A percentile compares a stretch with the other conserved stretches of the same genome.
These are phyloP conservation scores for Aphidius ervi DNA, from an alignment of 1,140 invertebrate species.

Conservation along the genomic window DNA sequence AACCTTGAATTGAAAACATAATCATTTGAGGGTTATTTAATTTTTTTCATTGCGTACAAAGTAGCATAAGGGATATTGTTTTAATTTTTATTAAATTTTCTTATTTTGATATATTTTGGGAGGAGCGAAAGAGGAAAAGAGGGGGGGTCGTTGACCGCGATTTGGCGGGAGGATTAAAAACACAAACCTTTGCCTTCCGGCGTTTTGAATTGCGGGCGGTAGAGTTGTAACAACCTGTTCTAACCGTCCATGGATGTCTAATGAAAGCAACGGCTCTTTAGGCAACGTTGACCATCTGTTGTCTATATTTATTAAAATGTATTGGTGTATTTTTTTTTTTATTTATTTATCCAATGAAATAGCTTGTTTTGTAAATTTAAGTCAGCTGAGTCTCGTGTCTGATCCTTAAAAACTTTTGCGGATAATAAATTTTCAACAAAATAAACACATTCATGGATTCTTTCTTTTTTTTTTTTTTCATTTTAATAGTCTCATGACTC, in stretches of 20 bases:
- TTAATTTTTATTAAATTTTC: too few species aligned
- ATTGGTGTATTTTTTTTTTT: too few species aligned
- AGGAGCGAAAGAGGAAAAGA: too few species aligned
- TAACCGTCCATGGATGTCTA: slow-evolving; percentile 45
- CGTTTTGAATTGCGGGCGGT: slow-evolving; percentile 21
- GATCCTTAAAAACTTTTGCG: slow-evolving; percentile 33
- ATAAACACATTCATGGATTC: background rate
- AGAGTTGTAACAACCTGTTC: slow-evolving; percentile 46
- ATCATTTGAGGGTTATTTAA: too few species aligned
- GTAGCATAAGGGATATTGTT: too few species aligned
- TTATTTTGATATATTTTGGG: too few species aligned
- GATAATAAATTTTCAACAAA: slow-evolving; percentile 15
- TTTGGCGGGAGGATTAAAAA: slow-evolving; percentile 14
- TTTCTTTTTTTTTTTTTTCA: background rate
- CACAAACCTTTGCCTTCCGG: slow-evolving; percentile 19
- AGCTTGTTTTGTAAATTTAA: slow-evolving; percentile 37
- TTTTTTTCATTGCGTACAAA: too few species aligned
- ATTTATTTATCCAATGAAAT: too few species aligned
- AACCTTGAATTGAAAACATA: too few species aligned
- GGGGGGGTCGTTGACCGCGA: slow-evolving; percentile 20
- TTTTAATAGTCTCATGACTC: background rate
- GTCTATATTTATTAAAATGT: slow-evolving; percentile 14
- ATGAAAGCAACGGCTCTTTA: slow-evolving; percentile 53
- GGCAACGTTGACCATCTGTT: slow-evolving; percentile 51
- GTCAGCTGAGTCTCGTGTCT: slow-evolving; percentile 43